Base-by-base conservation (phyloP, 2,797 vertebrate species). In the Natrix natrix region DNA sequence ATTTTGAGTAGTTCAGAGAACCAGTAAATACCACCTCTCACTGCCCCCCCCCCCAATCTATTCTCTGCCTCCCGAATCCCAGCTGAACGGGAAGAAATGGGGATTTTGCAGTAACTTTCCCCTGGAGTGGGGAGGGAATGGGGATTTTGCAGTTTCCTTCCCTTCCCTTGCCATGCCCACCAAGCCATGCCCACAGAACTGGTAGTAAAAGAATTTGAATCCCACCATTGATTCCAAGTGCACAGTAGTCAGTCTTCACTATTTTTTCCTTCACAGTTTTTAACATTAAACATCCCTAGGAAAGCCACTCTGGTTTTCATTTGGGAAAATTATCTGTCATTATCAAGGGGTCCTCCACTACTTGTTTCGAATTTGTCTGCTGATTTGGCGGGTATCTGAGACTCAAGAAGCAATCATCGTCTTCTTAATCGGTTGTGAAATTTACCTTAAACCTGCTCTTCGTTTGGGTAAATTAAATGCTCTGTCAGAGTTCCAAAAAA, bases 381-480 rank as follows among this genome's bases (percentile, higher is more conserved):
- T 24, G 3, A n/a, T 87, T 86, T 1, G 90, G 88, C 48, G 94
- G 48, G 28, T 91, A 43, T 78, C 59, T 90, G 56, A 2, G 56
- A 91, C 5, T 91, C 90, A 87, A 60, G 55, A 1, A 54, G 20
- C 11, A 89, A 88, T 91, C 3, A 0, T 48, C 48, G 48, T 8
- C 0, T 13, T 52, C 0, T 56, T 93, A 93, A 78, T 37, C 88
- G 88, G 88, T 93, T 95, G 92, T 87, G 95, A 96, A 94, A 97
- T 74, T 56, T 93, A 48, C 92, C 94, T 95, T 95, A 95, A 74
- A 94, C 89, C 26, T 88, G 89, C 91, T 96, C 94, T 95, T 96
- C 93, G 95, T 93, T 95, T 94, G 92, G 92, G 86, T 26, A 96
- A 97, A 97, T 95, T 92, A 95, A 95, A 90, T 95, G 94, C 95